Conservation (phyloP, 2,113 vertebrate genomes). For the Petromus typicus region DNA sequence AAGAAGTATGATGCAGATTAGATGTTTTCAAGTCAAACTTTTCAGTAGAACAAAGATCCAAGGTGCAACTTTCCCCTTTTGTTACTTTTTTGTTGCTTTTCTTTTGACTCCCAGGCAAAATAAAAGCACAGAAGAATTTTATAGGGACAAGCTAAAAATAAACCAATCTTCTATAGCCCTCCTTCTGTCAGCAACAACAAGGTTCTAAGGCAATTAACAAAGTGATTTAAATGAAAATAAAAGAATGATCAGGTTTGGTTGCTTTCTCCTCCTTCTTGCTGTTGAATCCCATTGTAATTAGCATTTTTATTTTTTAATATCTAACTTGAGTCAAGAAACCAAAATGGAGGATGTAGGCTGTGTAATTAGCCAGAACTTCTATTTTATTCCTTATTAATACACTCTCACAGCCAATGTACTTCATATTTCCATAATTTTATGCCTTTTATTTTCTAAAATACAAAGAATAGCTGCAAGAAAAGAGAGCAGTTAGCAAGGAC, state of each 20-base stretch:
- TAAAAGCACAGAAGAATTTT: constrained; percentile 73
- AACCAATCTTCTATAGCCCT: constrained; percentile 52
- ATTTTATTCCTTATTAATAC: neutral
- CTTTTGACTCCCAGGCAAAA: constrained; percentile 76
- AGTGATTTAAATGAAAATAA: constrained; percentile 77
- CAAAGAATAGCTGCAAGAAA: constrained; percentile 11
- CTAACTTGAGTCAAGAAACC: constrained; percentile 33
- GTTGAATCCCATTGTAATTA: constrained; percentile 75
- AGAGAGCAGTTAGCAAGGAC: constrained; percentile 19
- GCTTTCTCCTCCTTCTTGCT: constrained; percentile 60
- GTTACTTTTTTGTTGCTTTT: constrained; percentile 76
- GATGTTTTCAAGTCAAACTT: neutral
- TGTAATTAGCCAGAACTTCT: neutral
- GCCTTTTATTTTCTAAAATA: neutral
- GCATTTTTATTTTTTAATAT: constrained; percentile 57
- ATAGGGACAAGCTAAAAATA: constrained; percentile 76
- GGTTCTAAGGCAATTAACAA: constrained; percentile 74
- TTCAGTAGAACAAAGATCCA: constrained; percentile 51
- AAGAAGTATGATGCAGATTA: neutral
- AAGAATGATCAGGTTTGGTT: constrained; percentile 69
- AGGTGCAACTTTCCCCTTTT: constrained; percentile 45
- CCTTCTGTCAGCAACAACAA: constrained; percentile 49
- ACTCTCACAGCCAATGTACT: neutral
- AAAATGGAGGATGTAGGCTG: constrained; percentile 6
- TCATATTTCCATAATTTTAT: constrained; percentile 40